Base-by-base conservation (phyloP, 2,888 invertebrate genomes). In the Hyppa rectilinea region DNA sequence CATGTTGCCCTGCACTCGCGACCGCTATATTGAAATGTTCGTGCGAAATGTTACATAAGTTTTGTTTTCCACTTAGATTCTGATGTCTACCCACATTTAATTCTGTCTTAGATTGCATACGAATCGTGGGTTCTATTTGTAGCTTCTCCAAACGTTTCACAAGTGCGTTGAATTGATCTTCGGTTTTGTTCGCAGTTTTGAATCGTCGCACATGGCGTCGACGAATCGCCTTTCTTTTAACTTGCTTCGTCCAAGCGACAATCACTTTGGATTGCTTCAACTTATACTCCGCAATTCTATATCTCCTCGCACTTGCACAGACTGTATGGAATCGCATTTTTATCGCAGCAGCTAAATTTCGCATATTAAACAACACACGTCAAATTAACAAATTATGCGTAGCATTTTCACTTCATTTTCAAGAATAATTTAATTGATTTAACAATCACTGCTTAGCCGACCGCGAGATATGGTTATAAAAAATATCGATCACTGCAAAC, bases 141-240 rank as follows among this genome's bases (percentile, higher is more conserved):
- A 81, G 20, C 45, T 64, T n/a, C 23, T n/a, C 23, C 2, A 69
- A 52, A 60, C 20, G 10, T 23, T 52, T 47, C 14, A 43, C 14
- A 7, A 75, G 26, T 0, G n/a, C 14, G 26, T 75, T 52, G 7
- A 65, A 23, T 34, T 17, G 26, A 4, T 5, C 7, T 23, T 45
- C 29, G 12, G 47, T 9, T 38, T 43, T 58, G 6, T 45, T 43
- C 29, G 20, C 36, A 14, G 12, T 29, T 58, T 66, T 49, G 14
- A 49, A 62, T 36, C 40, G 34, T 6, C 26, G 45, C 17, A 2
- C 10, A 34, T 10, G 2, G 49, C n/a, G 14, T 3, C 34, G 49
- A 7, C 29, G 29, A 36, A 43, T 65, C 10, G 12, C 12, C 29
- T 75, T 70, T 40, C 29, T 75, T 75, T 47, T 61, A 23, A 47